Conservation (phyloP, 2,888 invertebrate genomes). For the Stegophylla sp. region DNA sequence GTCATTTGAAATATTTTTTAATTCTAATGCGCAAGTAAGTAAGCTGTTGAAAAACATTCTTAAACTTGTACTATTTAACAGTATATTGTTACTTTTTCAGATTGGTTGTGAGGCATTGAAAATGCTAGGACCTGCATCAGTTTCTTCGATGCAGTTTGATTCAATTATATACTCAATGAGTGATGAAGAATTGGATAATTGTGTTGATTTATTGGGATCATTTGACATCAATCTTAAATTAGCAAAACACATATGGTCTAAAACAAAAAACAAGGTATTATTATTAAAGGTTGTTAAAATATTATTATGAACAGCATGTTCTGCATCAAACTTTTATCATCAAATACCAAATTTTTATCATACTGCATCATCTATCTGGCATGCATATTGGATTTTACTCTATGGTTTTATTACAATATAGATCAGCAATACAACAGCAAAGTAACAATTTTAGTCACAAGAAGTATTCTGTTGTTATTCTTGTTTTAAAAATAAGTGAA, state of each 20-base stretch:
- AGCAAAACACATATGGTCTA: slow-evolving; percentile 33
- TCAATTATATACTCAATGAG: slow-evolving; percentile 38
- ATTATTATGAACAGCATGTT: too few relatives aligned
- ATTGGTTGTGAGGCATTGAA: slow-evolving; percentile 43
- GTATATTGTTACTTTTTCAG: slow-evolving; percentile 5
- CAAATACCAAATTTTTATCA: too few relatives aligned
- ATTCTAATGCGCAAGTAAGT: slow-evolving; percentile 16
- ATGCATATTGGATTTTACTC: too few relatives aligned
- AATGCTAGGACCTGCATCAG: slow-evolving; percentile 39
- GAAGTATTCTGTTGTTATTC: too few relatives aligned
- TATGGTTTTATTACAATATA: too few relatives aligned
- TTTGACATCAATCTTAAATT: slow-evolving; percentile 27
- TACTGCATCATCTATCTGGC: too few relatives aligned
- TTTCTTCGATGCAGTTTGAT: slow-evolving; percentile 17
- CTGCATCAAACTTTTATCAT: too few relatives aligned
- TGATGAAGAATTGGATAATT: slow-evolving; percentile 25
- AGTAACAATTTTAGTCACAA: too few relatives aligned
- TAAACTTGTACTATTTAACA: too few relatives aligned
- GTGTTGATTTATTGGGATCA: slow-evolving; percentile 46
- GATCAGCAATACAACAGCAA: too few relatives aligned
- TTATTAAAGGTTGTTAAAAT: neutral
- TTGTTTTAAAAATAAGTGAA: too few relatives aligned
- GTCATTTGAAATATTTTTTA: slow-evolving; percentile 38
- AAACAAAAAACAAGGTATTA: slow-evolving; percentile 37
- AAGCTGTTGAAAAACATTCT: neutral